These are phyloP conservation scores for Melipona bicolor DNA, from an alignment of 2,888 invertebrate species.

Conservation along the genomic window DNA sequence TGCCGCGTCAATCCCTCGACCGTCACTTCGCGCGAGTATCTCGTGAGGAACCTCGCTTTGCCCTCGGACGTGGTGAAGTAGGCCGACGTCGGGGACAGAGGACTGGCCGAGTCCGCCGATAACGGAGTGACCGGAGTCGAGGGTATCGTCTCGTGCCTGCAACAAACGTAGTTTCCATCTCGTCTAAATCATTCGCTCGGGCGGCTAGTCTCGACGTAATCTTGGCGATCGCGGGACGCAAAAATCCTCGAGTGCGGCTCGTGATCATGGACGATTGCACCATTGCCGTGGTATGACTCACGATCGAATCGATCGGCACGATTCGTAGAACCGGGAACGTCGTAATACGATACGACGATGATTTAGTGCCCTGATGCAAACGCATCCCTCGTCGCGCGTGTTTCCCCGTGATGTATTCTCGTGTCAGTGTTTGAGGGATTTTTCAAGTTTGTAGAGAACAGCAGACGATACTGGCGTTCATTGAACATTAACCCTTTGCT, in stretches of 20 bases:
- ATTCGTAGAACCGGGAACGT: slow-evolving; percentile 25
- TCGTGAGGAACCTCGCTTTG: slow-evolving; percentile 88
- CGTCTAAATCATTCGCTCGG: neutral
- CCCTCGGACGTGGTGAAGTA: slow-evolving; percentile 89
- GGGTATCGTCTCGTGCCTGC: slow-evolving; percentile 78
- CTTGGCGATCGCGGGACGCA: neutral
- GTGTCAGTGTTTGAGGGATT: neutral
- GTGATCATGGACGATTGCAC: slow-evolving; percentile 39
- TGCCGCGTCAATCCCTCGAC: slow-evolving; percentile 75
- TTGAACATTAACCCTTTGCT: neutral
- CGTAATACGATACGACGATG: neutral
- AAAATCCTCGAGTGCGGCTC: slow-evolving; percentile 8
- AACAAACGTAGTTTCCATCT: slow-evolving; percentile 47
- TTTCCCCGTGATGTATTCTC: neutral
- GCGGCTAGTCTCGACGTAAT: neutral
- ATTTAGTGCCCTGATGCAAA: slow-evolving; percentile 27
- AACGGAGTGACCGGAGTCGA: slow-evolving; percentile 76
- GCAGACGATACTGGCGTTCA: no score
- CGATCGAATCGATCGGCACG: slow-evolving; percentile 52
- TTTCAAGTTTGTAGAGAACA: neutral
- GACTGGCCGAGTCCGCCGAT: slow-evolving; percentile 84
- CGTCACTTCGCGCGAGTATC: slow-evolving; percentile 86
- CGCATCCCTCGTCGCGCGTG: neutral
- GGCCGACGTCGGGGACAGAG: slow-evolving; percentile 87
- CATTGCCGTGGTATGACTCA: slow-evolving; percentile 60